These are phyloP conservation scores for Asbolus verrucosus DNA, from an alignment of 1,140 invertebrate genomes.

Conservation along the genomic window DNA sequence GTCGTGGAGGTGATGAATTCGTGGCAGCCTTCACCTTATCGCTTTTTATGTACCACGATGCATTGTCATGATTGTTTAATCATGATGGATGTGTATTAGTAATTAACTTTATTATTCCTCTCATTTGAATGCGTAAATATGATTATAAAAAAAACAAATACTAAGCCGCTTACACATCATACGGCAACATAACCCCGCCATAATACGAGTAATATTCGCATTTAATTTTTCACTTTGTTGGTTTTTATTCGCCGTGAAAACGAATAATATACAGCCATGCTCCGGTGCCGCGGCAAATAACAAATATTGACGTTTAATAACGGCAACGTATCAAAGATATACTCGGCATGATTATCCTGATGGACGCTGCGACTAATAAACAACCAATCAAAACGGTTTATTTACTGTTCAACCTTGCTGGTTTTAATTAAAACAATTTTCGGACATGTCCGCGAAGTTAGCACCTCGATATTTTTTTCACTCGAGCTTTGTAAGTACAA, in stretches of 20 bases:
- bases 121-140: neutral
- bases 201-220: slow-evolving; percentile 33
- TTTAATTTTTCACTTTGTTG: slow-evolving; percentile 39
- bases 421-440: slow-evolving; percentile 23
- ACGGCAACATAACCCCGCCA: slow-evolving; percentile 10
- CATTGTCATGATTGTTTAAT: slow-evolving; percentile 9
- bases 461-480: too few species aligned
- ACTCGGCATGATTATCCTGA: neutral
- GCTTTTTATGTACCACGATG: neutral
- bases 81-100: slow-evolving; percentile 20
- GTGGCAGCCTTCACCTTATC: neutral
- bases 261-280: slow-evolving; percentile 30
- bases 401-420: too few species aligned
- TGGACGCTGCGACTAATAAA: too few species aligned
- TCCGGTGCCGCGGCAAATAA: slow-evolving; percentile 23
- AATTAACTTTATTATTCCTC: slow-evolving; percentile 18
- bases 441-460: too few species aligned
- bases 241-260: slow-evolving; percentile 38
- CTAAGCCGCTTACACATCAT: slow-evolving; percentile 32
- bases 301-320: slow-evolving; percentile 39
- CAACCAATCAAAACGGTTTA: too few species aligned
- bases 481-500: too few species aligned
- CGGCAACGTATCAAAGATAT: slow-evolving; percentile 1
- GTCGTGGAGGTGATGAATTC: neutral
- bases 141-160: slow-evolving; percentile 21